These are phyloP conservation scores for Armadillidium nasatum DNA, from an alignment of 1,140 invertebrate species.

Conservation along the genomic window DNA sequence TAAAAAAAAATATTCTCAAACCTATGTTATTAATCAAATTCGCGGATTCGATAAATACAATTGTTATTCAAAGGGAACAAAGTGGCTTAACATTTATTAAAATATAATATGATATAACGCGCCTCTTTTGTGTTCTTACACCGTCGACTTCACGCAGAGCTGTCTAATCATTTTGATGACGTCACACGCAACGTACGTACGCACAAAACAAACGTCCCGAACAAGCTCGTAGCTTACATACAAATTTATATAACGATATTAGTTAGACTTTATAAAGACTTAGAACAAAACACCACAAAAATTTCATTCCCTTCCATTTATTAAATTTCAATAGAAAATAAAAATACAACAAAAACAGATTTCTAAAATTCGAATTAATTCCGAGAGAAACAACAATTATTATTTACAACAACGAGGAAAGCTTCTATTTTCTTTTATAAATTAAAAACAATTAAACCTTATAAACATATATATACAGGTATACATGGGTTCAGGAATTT, in stretches of 20 bases:
- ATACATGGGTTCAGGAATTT: neutral
- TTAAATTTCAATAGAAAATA: too few relatives aligned
- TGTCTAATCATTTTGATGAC: constrained; percentile 13
- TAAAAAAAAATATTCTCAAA: neutral
- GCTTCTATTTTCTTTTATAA: too few relatives aligned
- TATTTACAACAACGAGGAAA: too few relatives aligned
- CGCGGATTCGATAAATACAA: neutral
- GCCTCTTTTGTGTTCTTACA: too few relatives aligned
- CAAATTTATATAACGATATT: neutral
- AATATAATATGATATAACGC: too few relatives aligned
- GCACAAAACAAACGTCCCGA: constrained; percentile 11
- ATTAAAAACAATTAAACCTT: too few relatives aligned
- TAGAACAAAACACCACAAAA: neutral
- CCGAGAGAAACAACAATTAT: too few relatives aligned
- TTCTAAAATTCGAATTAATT: too few relatives aligned
- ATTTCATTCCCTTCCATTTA: too few relatives aligned
- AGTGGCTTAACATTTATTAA: neutral
- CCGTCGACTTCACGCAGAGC: neutral
- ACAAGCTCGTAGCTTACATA: neutral
- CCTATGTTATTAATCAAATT: neutral
- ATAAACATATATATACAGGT: neutral
- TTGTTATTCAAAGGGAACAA: neutral
- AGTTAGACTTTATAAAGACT: neutral
- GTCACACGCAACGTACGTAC: neutral
- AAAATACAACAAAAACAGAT: too few relatives aligned